Evolutionary conservation across 2,888 invertebrate species (phyloP), one percentile per base, ranked within the genome.

Genomic region (Trichopria drosophilae): DNA sequence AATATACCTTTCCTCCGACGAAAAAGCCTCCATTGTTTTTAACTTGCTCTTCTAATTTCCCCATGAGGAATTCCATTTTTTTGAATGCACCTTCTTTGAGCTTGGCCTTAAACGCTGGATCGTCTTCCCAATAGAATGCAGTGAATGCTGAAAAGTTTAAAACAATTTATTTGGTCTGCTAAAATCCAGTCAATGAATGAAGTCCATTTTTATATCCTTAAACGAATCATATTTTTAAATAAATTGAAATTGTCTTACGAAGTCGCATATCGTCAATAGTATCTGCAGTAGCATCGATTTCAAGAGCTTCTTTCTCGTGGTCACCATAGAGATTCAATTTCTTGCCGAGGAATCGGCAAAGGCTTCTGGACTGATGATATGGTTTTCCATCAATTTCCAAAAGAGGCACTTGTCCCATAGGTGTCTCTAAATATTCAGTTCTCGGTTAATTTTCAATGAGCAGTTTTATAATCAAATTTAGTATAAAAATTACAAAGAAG

Each of bases 281-380:
- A 28, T 77, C 77, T 0, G 75, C 78, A 1, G 72, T 57, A 15
- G 77, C 74, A 43, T 82, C 82, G 39, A 80, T 68, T 3, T 78
- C 66, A 4, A 79, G 75, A 53, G 79, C 78, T 29, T 80, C 76
- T 70, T 78, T 75, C 2, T 79, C 77, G 51, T 80, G 77, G 1
- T 68, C 61, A 1, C 81, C 80, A 29, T 80, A 71, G 1, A 81
- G 72, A 22, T 78, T 73, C 18, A 75, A 73, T 59, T 78, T 75
- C 49, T 71, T 74, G 3, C 79, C 81, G 2, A 82, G 60, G 59
- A 78, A 82, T 41, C 82, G 79, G 28, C 77, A 76, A 39, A 83
- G 82, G 24, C 82, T 79, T 50, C 73, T 72, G 6, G 78, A 76
- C 54, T 79, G 78, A 53, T 72, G 67, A 24, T 77, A 69, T 2